Evolutionary conservation across 2,797 vertebrate genomes (phyloP), one percentile per base, ranked within the genome.

Genomic region (Xenops minutus): DNA sequence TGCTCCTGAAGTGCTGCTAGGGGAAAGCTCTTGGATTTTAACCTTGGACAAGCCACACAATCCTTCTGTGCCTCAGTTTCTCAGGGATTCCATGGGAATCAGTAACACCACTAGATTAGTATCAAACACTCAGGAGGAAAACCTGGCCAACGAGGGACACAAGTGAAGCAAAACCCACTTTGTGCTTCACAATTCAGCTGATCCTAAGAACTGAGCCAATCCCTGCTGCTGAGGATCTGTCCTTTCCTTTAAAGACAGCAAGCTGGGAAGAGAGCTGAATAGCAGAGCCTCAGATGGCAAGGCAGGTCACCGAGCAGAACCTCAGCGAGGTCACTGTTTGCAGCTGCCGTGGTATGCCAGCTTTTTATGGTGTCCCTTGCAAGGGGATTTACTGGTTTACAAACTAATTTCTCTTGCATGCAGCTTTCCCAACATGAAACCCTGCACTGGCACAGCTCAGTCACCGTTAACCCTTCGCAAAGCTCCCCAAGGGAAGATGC

Each of bases 261-360:
- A 84, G 77, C 83, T 68, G 63, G 75, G 73, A 51, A 76, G 69
- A 46, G 81, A 88, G 89, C 83, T 91, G 91, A 96, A 88, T 30
- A 93, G 92, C 92, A 82, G 83, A 86, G 55, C 30, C 85, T 87
- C 74, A 88, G 84, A 81, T 26, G 88, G 88, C 82, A 90, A 73
- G 41, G 69, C 48, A 92, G 94, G 92, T 93, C 94, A 92, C 90
- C 58, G n/a, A 27, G 43, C 94, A 93, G 91, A 96, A 86, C 46
- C 51, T 75, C 79, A 21, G 80, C 19, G 2, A 89, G 87, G 81
- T 74, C 86, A 88, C 52, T 1, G 52, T 43, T 80, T 77, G 71
- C 14, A 93, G 34, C 66, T 59, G 3, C 39, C 7, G 2, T 71
- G 84, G 63, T 30, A 62, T 67, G 85, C 58, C 56, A 93, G 76